These are phyloP conservation scores for Hyaena hyaena DNA, from an alignment of 2,113 vertebrate species.

Conservation along the genomic window DNA sequence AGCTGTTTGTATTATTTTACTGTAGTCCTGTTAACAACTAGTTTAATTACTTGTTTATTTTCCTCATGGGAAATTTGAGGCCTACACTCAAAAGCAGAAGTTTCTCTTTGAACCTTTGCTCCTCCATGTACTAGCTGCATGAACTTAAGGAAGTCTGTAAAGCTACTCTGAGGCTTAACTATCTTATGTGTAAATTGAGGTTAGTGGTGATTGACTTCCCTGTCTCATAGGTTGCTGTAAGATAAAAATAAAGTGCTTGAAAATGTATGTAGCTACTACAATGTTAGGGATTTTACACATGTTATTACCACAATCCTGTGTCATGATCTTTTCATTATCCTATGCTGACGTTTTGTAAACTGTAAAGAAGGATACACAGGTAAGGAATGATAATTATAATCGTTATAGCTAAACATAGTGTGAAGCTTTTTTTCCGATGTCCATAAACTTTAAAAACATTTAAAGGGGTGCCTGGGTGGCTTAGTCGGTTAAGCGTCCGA, in stretches of 20 bases:
- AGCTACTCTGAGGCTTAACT: neutral
- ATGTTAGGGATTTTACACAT: neutral
- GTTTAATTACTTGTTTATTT: slow-evolving; percentile 42
- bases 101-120: neutral
- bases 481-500: too few species aligned
- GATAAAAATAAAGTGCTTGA: neutral
- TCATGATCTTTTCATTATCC: neutral
- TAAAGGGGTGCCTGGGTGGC: too few species aligned
- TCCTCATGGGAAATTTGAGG: neutral
- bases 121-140: neutral
- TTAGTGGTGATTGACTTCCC: neutral
- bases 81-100: neutral
- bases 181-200: neutral
- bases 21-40: neutral
- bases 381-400: neutral
- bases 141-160: neutral
- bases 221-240: neutral
- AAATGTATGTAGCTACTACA: neutral
- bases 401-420: neutral
- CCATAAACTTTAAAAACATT: neutral
- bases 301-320: neutral
- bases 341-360: neutral
- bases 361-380: neutral
- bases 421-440: neutral
- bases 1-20: neutral